A percentile compares a stretch with the other conserved stretches of the same genome.
Conservation (phyloP, 1,140 invertebrate species). For the Medauroidea extradentata region DNA sequence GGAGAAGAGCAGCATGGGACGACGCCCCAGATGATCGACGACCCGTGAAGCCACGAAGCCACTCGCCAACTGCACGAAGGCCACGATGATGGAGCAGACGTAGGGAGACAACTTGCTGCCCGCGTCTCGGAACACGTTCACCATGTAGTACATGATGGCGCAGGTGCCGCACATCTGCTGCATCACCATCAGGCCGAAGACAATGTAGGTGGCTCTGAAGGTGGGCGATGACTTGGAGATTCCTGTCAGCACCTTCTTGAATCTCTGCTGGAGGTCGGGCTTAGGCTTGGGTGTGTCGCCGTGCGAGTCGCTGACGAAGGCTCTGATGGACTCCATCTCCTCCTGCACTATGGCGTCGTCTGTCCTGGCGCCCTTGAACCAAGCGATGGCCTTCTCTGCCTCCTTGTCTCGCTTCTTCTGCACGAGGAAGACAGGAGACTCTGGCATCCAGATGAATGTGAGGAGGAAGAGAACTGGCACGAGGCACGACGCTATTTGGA, state of each 20-base stretch:
- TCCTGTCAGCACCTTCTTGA: background rate
- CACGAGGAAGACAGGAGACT: constrained; percentile 37
- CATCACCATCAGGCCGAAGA: constrained; percentile 44
- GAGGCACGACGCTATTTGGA: constrained; percentile 44
- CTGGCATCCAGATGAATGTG: constrained; percentile 34
- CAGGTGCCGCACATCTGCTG: constrained; percentile 48
- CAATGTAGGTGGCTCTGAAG: constrained; percentile 38
- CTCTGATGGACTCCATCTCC: constrained; percentile 41
- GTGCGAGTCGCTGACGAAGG: background rate
- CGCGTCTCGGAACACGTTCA: constrained; percentile 43
- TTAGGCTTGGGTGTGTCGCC: background rate
- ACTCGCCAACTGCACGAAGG: constrained; percentile 41
- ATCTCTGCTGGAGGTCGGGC: background rate
- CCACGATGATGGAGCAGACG: constrained; percentile 41
- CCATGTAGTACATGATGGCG: constrained; percentile 48
- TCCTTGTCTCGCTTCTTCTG: constrained; percentile 32
- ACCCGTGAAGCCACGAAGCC: constrained; percentile 40
- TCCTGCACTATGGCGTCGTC: constrained; percentile 54
- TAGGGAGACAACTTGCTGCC: constrained; percentile 30
- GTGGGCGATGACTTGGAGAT: constrained; percentile 18
- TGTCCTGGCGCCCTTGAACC: constrained; percentile 6
- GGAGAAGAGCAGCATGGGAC: constrained; percentile 51
- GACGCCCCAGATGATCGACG: constrained; percentile 46
- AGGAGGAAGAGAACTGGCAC: constrained; percentile 53
- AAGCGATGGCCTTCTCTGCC: constrained; percentile 27